Evolutionary conservation across 2,888 invertebrate genomes (phyloP), one percentile per base, ranked within the genome.

Genomic region (Gerris lacustris): DNA sequence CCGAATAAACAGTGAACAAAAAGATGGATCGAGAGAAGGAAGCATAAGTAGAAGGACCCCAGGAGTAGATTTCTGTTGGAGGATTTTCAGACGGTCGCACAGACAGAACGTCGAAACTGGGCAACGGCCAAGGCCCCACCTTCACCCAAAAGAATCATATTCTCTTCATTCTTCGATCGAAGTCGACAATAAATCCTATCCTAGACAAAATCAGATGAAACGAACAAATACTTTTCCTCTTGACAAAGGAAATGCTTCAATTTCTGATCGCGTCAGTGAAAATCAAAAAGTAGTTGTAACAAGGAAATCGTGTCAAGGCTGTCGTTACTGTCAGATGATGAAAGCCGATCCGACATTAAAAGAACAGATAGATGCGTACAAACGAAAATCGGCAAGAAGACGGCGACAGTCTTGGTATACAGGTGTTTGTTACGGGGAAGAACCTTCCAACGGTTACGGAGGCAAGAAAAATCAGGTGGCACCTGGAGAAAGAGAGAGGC

Each of bases 281-380:
- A 31, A 31, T 31, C 66, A 43, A 67, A 74, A 70, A 66, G 67
- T 71, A 67, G 68, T 73, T 67, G 73, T 74, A 9, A 69, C 73
- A 0, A 69, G 72, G 55, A 75, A 73, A 55, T 71, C 75, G 17
- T 75, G 75, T 63, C 66, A 72, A 15, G 76, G 76, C 6, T 75
- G 75, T 71, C 69, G 74, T 11, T 74, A 76, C 66, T 75, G 75
- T 70, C 72, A 72, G 64, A 72, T 73, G 69, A 63, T 72, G 63
- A 75, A 74, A 66, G 72, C 73, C 17, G 74, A 74, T 67, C 74
- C 75, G 6, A 74, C 74, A 6, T 63, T 73, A 67, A 73, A 73
- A 44, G 74, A 74, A 69, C 75, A 73, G 63, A 74, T 73, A 7
- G 74, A 74, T 43, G 73, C 73, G 55, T 74, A 74, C 69, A 73